Evolutionary conservation across 2,888 invertebrate genomes (phyloP).

Genomic region (Drosophila nr. fundita): DNA sequence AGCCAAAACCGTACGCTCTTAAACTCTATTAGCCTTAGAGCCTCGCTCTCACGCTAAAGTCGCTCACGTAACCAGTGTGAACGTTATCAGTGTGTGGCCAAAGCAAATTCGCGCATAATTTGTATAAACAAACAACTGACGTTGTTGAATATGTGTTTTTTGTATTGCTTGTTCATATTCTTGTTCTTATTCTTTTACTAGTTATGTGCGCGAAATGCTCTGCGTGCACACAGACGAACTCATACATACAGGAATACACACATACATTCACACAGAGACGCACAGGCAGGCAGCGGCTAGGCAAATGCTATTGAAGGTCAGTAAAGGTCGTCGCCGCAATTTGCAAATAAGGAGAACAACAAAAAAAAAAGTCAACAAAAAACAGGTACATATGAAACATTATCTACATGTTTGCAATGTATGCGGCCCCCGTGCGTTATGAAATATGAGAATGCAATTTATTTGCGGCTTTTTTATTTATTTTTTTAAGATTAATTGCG

Average conservation of each 20-base stretch:
- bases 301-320: slow-evolving; percentile 76
- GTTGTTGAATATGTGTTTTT: slow-evolving; percentile 21
- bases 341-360: slow-evolving; percentile 32
- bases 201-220: slow-evolving; percentile 46
- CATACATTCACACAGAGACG: slow-evolving; percentile 23
- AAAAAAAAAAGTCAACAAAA: slow-evolving; percentile 4
- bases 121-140: slow-evolving; percentile 75
- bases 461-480: slow-evolving; percentile 33
- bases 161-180: slow-evolving; percentile 11
- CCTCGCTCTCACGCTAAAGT: slow-evolving; percentile 26
- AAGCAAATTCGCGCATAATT: slow-evolving; percentile 61
- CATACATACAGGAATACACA: slow-evolving; percentile 6
- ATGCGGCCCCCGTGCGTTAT: slow-evolving; percentile 49
- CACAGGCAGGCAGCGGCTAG: slow-evolving; percentile 41
- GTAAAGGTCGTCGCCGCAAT: slow-evolving; percentile 71
- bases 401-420: slow-evolving; percentile 30
- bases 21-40: neutral
- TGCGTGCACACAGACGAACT: slow-evolving; percentile 34
- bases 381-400: slow-evolving; percentile 30
- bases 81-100: slow-evolving; percentile 61
- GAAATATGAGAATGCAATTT: slow-evolving; percentile 67
- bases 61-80: slow-evolving; percentile 59
- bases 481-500: slow-evolving; percentile 42
- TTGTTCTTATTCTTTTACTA: slow-evolving; percentile 10
- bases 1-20: neutral